Evolutionary conservation across 2,113 vertebrate species (phyloP).

Genomic region (Ramphastos sulfuratus): DNA sequence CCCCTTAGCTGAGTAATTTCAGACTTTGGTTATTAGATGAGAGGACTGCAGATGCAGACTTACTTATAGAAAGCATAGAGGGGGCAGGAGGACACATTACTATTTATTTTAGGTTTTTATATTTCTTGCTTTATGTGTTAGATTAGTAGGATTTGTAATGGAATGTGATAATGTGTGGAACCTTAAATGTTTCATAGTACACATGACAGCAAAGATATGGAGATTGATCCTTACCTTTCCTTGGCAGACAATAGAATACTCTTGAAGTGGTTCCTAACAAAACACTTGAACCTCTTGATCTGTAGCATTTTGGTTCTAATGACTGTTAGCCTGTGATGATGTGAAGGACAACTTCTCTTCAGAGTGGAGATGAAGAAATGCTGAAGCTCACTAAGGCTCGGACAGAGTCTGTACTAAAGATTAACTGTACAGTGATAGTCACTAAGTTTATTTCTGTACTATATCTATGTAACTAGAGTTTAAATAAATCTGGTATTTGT

Average conservation of each 20-base stretch:
- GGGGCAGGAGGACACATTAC: neutral
- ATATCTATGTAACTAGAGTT: neutral
- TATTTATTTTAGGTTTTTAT: neutral
- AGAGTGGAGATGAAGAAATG: neutral
- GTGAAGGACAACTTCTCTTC: neutral
- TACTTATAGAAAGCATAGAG: neutral
- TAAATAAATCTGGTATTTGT: neutral
- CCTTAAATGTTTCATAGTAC: neutral
- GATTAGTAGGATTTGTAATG: neutral
- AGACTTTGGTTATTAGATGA: neutral
- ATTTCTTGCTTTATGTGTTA: neutral
- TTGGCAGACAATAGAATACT: neutral
- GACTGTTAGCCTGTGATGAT: neutral
- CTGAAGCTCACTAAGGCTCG: neutral
- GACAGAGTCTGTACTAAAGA: neutral
- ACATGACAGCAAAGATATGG: neutral
- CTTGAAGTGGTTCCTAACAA: neutral
- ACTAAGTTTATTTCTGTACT: neutral
- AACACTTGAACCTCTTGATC: neutral
- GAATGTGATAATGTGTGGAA: neutral
- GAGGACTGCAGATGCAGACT: neutral
- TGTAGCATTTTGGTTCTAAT: neutral
- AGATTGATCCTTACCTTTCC: neutral
- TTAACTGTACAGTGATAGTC: neutral
- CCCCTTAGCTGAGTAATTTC: neutral